Conservation (phyloP, 2,113 vertebrate genomes). For the Hyperoodon ampullatus region DNA sequence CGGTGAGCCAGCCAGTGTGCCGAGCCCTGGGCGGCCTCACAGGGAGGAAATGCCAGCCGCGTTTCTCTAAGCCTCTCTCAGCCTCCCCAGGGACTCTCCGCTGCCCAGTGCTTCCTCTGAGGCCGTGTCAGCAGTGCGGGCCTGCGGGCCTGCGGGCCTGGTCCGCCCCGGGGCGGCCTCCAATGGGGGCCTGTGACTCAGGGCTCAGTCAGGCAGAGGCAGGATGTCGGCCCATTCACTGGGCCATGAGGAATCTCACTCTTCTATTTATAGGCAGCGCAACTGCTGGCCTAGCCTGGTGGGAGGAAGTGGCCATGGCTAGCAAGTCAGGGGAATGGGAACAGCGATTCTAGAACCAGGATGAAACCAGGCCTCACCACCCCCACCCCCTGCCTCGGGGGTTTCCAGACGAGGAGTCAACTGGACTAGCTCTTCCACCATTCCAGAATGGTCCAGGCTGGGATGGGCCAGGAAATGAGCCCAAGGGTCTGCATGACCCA, state of each 20-base stretch:
- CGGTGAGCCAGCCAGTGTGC: constrained; percentile 50
- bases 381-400: neutral
- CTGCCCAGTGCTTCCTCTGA: constrained; percentile 87
- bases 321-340: neutral
- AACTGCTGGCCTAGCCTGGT: constrained; percentile 60
- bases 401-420: neutral
- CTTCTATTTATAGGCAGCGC: constrained; percentile 92
- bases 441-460: neutral
- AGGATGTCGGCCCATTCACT: constrained; percentile 93
- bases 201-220: constrained; percentile 81
- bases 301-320: neutral
- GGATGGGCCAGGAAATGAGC: neutral
- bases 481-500: neutral
- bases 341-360: neutral
- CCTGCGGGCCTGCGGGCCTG: constrained; percentile 80
- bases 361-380: rapidly evolving
- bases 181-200: constrained; percentile 85
- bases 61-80: constrained; percentile 84
- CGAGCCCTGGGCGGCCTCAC: constrained; percentile 78
- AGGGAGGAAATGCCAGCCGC: constrained; percentile 85
- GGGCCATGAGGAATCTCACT: constrained; percentile 93
- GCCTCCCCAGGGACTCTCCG: constrained; percentile 88
- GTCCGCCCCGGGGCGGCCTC: constrained; percentile 65
- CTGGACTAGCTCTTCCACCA: neutral
- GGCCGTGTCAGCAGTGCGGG: constrained; percentile 78